phyloP scores from a whole-genome alignment of 2,888 invertebrate genomes.

The Cheilosia vulpina region DNA sequence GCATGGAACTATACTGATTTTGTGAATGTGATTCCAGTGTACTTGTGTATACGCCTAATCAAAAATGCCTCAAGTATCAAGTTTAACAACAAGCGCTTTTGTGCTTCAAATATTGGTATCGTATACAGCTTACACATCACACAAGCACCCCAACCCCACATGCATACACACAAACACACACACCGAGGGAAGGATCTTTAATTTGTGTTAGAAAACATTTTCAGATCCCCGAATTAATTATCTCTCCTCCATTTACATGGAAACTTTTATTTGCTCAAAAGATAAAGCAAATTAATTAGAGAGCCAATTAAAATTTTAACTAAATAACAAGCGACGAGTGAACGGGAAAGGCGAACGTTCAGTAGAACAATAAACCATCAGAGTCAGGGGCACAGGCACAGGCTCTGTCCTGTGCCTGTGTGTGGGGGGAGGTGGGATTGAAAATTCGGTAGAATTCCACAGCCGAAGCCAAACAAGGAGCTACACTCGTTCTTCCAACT shows the following conservation, averaged over 20 bases:
- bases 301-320: slow-evolving; percentile 79
- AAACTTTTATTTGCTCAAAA: slow-evolving; percentile 78
- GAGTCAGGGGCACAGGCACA: slow-evolving; percentile 13
- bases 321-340: slow-evolving; percentile 77
- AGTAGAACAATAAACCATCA: slow-evolving; percentile 68
- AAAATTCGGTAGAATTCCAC: slow-evolving; percentile 4
- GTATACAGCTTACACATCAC: neutral
- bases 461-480: slow-evolving; percentile 14
- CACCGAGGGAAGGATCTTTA: slow-evolving; percentile 59
- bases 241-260: slow-evolving; percentile 78
- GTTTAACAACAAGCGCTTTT: slow-evolving; percentile 9
- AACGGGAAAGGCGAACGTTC: slow-evolving; percentile 44
- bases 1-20: neutral
- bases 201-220: slow-evolving; percentile 75
- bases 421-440: neutral
- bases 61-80: slow-evolving; percentile 27
- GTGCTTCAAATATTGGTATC: neutral
- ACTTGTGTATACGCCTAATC: slow-evolving; percentile 1
- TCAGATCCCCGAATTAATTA: slow-evolving; percentile 77
- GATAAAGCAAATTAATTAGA: slow-evolving; percentile 79
- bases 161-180: neutral
- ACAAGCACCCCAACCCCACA: neutral
- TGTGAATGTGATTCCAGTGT: slow-evolving; percentile 2
- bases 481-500: neutral
- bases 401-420: neutral